phyloP scores from a whole-genome alignment of 1,140 invertebrate genomes.

The Heliconius melpomene region DNA sequence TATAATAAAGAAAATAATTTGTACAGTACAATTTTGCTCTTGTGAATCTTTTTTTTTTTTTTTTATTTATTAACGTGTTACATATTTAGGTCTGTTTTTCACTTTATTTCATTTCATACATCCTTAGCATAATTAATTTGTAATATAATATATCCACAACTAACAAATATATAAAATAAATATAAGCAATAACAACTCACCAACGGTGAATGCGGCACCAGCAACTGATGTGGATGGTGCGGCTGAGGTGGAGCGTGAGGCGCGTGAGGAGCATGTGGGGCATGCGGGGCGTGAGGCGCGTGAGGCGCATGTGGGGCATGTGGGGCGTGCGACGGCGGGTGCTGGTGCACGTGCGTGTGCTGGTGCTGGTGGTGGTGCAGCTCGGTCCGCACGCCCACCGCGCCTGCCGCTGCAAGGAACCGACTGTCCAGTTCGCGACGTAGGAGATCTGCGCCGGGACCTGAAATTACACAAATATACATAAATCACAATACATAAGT shows the following conservation, averaged over 20 bases:
- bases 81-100: no score
- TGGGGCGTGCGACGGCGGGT: conserved; percentile 81
- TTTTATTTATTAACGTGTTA: no score
- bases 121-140: no score
- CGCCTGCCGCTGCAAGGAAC: conserved; percentile 85
- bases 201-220: conserved; percentile 77
- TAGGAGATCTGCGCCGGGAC: conserved; percentile 88
- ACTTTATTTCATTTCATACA: no score
- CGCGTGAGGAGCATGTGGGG: conserved; percentile 74
- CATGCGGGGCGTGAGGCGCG: conserved; percentile 81
- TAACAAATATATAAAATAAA: no score
- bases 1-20: no score
- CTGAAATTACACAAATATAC: conserved; percentile 44
- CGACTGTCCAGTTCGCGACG: conserved; percentile 94
- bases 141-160: no score
- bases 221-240: conserved; percentile 70
- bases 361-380: conserved; percentile 96
- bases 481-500: no score
- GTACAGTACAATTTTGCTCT: no score
- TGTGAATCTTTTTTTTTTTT: no score
- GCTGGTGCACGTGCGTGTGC: conserved; percentile 95
- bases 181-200: conserved; percentile 38
- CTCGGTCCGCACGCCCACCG: conserved; percentile 86
- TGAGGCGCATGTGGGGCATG: conserved; percentile 83
- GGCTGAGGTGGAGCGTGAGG: conserved; percentile 49